Base-by-base conservation (phyloP, 2,888 invertebrate species). In the Erannis defoliaria region DNA sequence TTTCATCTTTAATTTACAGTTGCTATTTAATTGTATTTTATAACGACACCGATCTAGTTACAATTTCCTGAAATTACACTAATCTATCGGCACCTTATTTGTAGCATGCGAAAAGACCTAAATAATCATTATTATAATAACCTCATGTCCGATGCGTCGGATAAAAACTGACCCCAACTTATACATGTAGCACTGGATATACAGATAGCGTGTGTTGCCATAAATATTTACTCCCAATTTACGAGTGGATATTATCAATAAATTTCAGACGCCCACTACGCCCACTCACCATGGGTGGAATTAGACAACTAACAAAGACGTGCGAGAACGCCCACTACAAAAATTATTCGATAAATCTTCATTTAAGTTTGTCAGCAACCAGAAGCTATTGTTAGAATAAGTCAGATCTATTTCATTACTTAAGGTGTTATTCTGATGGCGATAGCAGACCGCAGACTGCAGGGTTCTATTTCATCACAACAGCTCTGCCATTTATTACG, bases 321-420 rank as follows among this genome's bases (percentile, higher is more conserved):
- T 21, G 42, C n/a, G 21, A 23, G 23, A n/a, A 23, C 42, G 42
- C 23, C 42, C n/a, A 42, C 37, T 19, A 14, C 23, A n/a, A 33
- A 48, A 55, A 60, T 43, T 49, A 29, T 42, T 31, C 9, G n/a
- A 62, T 62, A 53, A 42, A 57, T 62, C 53, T 49, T 49, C 42
- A 33, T 42, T 42, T 40, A 42, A 42, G 38, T 56, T 48, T 29
- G 46, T 33, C 40, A 33, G 37, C 19, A 48, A 57, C 40, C 49
- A 54, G 45, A 62, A 48, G 42, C 37, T 49, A 38, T 49, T 56
- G 26, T 55, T 43, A 26, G 21, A n/a, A 21, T 16, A 43, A 29
- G 49, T 42, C 67, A 73, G 75, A 72, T n/a, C n/a, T 74, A 76
- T 76, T 76, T 75, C 72, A 76, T 31, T 31, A 31, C 31, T 75